Conservation (phyloP, 1,140 invertebrate genomes). For the Capitella teleta region DNA sequence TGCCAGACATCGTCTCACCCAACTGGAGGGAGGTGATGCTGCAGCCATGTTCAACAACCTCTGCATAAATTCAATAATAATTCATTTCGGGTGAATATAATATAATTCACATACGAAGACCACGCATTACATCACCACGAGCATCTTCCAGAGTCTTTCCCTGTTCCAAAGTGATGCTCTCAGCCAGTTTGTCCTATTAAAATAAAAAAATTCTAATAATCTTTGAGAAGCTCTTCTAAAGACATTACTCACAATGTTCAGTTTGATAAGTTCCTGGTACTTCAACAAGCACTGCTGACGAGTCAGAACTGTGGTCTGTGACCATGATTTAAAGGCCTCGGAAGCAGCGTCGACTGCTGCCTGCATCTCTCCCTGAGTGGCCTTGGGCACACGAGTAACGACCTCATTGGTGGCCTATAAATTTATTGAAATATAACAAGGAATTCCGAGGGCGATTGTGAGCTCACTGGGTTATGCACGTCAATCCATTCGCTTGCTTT, state of each 20-base stretch:
- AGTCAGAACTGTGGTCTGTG: slow-evolving; percentile 78
- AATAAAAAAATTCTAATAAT: neutral
- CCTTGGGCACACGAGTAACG: slow-evolving; percentile 73
- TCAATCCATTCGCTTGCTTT: slow-evolving; percentile 87
- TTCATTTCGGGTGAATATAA: no score
- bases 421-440: neutral
- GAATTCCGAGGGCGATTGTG: neutral
- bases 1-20: slow-evolving; percentile 82
- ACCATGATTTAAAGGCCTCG: slow-evolving; percentile 75
- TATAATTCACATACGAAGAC: slow-evolving; percentile 65
- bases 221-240: neutral
- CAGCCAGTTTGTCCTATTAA: slow-evolving; percentile 69
- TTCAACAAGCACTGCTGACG: slow-evolving; percentile 95
- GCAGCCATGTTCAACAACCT: slow-evolving; percentile 94
- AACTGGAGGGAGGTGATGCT: slow-evolving; percentile 80
- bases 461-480: slow-evolving; percentile 76
- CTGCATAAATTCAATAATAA: no score
- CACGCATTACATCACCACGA: slow-evolving; percentile 93
- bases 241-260: slow-evolving; percentile 53
- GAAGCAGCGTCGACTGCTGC: slow-evolving; percentile 75
- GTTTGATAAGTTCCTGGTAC: slow-evolving; percentile 64
- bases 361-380: slow-evolving; percentile 83
- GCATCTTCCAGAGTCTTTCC: slow-evolving; percentile 96
- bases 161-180: slow-evolving; percentile 89
- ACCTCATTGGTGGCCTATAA: slow-evolving; percentile 55